Conservation (phyloP, 2,113 vertebrate genomes). For the Silurus asotus region DNA sequence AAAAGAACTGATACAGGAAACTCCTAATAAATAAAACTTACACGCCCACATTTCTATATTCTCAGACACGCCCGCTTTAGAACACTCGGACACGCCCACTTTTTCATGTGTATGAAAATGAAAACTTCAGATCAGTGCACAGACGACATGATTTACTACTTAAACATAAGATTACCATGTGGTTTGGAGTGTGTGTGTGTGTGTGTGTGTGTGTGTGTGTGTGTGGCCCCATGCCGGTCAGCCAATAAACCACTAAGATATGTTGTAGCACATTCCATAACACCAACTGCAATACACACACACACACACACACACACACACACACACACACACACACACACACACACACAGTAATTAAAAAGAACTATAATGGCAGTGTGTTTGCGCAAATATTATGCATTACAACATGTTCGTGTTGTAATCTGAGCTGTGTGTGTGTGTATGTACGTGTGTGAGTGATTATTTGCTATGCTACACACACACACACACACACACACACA, state of each 20-base stretch:
- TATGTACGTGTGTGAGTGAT: background rate
- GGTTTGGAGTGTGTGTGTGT: background rate
- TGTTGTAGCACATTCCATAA: constrained; percentile 26
- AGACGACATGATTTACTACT: background rate
- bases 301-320: constrained; percentile 17
- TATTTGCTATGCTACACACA: background rate
- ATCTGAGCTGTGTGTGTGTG: constrained; percentile 1
- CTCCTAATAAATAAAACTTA: background rate
- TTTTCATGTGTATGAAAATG: background rate
- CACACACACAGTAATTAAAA: background rate
- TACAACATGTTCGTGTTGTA: constrained; percentile 18
- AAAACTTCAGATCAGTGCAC: background rate
- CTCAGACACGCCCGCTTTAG: background rate
- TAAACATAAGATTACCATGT: background rate
- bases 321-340: constrained; percentile 26
- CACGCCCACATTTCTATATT: background rate
- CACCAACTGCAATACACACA: constrained; percentile 13
- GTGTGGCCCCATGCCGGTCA: background rate
- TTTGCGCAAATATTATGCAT: background rate
- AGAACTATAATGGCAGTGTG: background rate
- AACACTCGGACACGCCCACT: background rate
- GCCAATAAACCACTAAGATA: constrained; percentile 25
- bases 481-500: background rate
- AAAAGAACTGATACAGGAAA: too few relatives aligned
- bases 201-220: background rate